A percentile compares a stretch with the other conserved stretches of the same genome.
Conservation (phyloP, 2,888 invertebrate species). For the Platerodrilus igneus region DNA sequence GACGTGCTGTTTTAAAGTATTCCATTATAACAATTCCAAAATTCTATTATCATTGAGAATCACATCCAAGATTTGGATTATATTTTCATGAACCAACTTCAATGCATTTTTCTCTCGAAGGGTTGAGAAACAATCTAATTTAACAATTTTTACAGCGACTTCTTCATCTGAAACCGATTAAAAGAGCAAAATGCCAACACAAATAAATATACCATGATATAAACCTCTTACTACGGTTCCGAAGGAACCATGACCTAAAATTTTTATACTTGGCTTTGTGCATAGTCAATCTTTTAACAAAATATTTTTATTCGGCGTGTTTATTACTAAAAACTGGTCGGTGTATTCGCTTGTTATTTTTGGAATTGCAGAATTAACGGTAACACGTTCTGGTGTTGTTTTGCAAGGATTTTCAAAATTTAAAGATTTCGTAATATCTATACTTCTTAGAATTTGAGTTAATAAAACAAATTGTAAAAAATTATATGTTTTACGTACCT, state of each 20-base stretch:
- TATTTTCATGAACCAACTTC: constrained; percentile 35
- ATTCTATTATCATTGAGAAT: constrained; percentile 30
- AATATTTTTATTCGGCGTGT: constrained; percentile 36
- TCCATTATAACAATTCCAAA: constrained; percentile 42
- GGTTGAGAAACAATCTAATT: constrained; percentile 18
- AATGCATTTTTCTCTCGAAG: constrained; percentile 37
- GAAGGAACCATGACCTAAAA: constrained; percentile 42
- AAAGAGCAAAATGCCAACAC: constrained; percentile 12
- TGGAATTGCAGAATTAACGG: neutral
- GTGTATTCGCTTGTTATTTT: constrained; percentile 9
- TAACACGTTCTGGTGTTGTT: neutral
- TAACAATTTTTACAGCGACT: constrained; percentile 41
- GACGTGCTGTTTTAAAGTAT: constrained; percentile 31
- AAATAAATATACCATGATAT: constrained; percentile 36
- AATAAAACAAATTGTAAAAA: too few species aligned
- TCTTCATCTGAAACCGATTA: constrained; percentile 32
- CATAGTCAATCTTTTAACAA: constrained; percentile 35
- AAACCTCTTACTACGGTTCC: constrained; percentile 42
- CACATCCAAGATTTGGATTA: constrained; percentile 38
- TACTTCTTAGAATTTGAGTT: neutral
- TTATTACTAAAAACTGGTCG: constrained; percentile 19
- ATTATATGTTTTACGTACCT: too few species aligned
- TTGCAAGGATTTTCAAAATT: neutral
- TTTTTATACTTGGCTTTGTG: constrained; percentile 27
- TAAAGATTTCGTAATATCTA: neutral